phyloP scores from a whole-genome alignment of 2,888 invertebrate genomes.

The Oxystoma pomonae region DNA sequence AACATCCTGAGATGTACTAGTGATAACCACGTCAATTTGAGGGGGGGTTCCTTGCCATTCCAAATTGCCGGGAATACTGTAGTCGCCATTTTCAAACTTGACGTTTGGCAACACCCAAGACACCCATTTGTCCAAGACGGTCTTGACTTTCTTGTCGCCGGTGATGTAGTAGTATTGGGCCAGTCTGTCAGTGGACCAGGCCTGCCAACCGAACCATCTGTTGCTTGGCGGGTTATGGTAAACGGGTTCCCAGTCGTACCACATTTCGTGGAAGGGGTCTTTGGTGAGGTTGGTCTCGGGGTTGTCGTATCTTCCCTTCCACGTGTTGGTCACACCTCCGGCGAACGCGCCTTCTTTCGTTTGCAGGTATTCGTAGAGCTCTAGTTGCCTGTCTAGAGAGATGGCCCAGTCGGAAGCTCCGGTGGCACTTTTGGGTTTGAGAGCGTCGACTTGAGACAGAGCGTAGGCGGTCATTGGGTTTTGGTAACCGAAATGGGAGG shows the following conservation, averaged over 20 bases:
- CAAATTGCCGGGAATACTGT: conserved; percentile 27
- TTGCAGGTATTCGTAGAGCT: conserved; percentile 31
- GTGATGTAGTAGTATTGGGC: conserved; percentile 33
- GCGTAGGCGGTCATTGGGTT: conserved; percentile 31
- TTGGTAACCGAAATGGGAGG: conserved; percentile 33
- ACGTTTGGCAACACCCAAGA: conserved; percentile 26
- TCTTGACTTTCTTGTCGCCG: conserved; percentile 25
- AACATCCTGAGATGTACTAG: conserved; percentile 25
- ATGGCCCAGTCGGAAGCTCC: conserved; percentile 29
- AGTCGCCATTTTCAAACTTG: conserved; percentile 22
- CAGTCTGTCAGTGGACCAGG: conserved; percentile 32
- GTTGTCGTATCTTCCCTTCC: conserved; percentile 31
- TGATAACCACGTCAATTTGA: conserved; percentile 26
- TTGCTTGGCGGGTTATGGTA: conserved; percentile 34
- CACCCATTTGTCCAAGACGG: conserved; percentile 30
- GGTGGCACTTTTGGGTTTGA: conserved; percentile 28
- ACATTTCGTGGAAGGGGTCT: conserved; percentile 32
- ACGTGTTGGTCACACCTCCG: conserved; percentile 32
- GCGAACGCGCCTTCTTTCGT: conserved; percentile 31
- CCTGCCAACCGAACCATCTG: conserved; percentile 34
- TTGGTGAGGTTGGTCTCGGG: conserved; percentile 22
- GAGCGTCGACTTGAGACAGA: conserved; percentile 18
- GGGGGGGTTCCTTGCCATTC: conserved; percentile 30
- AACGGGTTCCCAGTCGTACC: conserved; percentile 33
- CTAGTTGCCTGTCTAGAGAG: conserved; percentile 29